phyloP scores from a whole-genome alignment of 2,888 invertebrate species.

The Pachymerium ferrugineum region DNA sequence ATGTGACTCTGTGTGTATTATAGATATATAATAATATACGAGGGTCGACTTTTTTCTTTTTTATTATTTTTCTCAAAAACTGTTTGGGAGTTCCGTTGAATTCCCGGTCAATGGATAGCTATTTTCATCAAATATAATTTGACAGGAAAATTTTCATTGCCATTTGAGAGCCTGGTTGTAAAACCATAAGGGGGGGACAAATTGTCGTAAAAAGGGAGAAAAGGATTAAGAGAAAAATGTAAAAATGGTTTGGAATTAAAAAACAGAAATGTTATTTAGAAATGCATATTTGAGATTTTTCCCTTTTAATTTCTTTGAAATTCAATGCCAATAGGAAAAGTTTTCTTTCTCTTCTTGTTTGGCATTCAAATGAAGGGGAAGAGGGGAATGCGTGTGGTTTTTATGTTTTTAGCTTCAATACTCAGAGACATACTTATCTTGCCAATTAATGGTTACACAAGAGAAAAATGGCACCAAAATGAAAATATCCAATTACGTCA shows the following conservation, averaged over 20 bases:
- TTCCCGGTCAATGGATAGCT: not conserved
- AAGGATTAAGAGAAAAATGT: not conserved
- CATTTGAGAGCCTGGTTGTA: slow-evolving; percentile 25
- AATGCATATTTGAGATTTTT: not conserved
- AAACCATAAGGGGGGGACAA: too few species aligned
- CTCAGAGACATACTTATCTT: not conserved
- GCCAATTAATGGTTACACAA: not conserved
- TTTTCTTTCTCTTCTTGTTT: not conserved
- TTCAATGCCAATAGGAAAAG: not conserved
- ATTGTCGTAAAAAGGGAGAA: too few species aligned
- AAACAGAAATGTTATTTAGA: not conserved
- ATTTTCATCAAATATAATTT: slow-evolving; percentile 20
- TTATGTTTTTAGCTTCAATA: not conserved
- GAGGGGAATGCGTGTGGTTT: not conserved
- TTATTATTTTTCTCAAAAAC: slow-evolving; percentile 13
- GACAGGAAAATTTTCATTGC: slow-evolving; percentile 29
- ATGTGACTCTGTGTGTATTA: not conserved
- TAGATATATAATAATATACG: slow-evolving; percentile 17
- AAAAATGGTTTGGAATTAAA: not conserved
- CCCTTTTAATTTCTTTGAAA: not conserved
- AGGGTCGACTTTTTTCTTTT: not conserved
- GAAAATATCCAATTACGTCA: not conserved
- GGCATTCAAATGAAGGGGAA: too few species aligned
- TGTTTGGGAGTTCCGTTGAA: not conserved
- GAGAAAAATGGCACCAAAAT: not conserved